Conservation (phyloP, 37 sponge, comb jelly and placozoan species). For the Agelas oroides region DNA sequence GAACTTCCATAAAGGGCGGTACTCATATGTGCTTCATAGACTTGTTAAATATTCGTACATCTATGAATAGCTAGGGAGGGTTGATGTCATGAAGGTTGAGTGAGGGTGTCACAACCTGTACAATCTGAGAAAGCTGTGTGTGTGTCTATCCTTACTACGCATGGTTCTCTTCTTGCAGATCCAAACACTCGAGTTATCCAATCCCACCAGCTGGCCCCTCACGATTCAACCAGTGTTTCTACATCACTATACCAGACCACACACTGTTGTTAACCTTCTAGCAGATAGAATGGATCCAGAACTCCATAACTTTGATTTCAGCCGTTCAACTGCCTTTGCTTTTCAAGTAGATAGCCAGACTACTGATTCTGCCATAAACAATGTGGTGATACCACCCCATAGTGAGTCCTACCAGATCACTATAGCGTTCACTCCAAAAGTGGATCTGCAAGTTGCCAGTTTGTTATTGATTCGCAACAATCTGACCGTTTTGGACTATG, state of each 20-base stretch:
- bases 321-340: constrained; percentile 3
- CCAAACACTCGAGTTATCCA: constrained; percentile 22
- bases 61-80: too few species aligned
- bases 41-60: too few species aligned
- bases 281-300: constrained; percentile 8
- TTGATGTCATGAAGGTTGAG: background rate
- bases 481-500: constrained; percentile 78
- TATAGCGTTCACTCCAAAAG: constrained; percentile 51
- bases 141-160: too few species aligned
- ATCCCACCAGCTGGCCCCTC: constrained; percentile 32
- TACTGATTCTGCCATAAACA: constrained; percentile 2
- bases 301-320: constrained; percentile 26
- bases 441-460: background rate
- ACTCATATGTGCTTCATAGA: too few species aligned
- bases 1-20: too few species aligned
- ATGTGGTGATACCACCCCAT: constrained; percentile 16
- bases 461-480: constrained; percentile 70
- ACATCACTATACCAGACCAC: constrained; percentile 29
- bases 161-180: background rate
- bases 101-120: too few species aligned
- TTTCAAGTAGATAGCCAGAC: background rate
- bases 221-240: constrained; percentile 47
- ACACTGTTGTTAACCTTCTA: constrained; percentile 25
- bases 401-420: constrained; percentile 1
- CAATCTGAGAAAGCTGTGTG: too few species aligned